phyloP scores from a whole-genome alignment of 2,113 vertebrate species.

The Peromyscus californicus region DNA sequence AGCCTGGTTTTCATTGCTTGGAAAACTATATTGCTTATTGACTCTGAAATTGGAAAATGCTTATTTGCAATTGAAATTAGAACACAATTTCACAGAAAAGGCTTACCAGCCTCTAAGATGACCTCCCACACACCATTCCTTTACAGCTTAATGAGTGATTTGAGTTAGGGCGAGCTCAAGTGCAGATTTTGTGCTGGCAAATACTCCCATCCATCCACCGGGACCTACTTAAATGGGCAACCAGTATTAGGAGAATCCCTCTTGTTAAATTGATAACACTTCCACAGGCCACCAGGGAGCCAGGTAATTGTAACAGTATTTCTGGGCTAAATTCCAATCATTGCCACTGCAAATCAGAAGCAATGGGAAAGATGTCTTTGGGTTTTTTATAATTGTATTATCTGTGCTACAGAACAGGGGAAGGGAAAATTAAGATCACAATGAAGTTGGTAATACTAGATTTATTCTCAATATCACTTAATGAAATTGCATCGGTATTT shows the following conservation, averaged over 20 bases:
- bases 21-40: constrained; percentile 47
- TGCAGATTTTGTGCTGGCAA: not conserved
- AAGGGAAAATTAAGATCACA: constrained; percentile 8
- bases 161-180: not conserved
- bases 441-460: not conserved
- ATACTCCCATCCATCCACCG: not conserved
- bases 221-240: not conserved
- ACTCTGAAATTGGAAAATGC: constrained; percentile 50
- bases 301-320: constrained; percentile 51
- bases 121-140: not conserved
- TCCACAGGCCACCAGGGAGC: not conserved
- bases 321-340: constrained; percentile 51
- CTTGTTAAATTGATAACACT: constrained; percentile 27
- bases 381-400: not conserved
- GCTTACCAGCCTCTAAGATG: not conserved
- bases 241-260: not conserved
- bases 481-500: not conserved
- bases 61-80: constrained; percentile 57
- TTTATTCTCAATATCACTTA: not conserved
- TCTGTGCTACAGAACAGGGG: not conserved
- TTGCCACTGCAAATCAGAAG: constrained; percentile 40
- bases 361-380: not conserved
- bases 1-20: constrained; percentile 5
- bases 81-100: constrained; percentile 41
- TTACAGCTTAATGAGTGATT: not conserved